Conservation (phyloP, 2,888 invertebrate genomes). For the Dolichomitus sp. region DNA sequence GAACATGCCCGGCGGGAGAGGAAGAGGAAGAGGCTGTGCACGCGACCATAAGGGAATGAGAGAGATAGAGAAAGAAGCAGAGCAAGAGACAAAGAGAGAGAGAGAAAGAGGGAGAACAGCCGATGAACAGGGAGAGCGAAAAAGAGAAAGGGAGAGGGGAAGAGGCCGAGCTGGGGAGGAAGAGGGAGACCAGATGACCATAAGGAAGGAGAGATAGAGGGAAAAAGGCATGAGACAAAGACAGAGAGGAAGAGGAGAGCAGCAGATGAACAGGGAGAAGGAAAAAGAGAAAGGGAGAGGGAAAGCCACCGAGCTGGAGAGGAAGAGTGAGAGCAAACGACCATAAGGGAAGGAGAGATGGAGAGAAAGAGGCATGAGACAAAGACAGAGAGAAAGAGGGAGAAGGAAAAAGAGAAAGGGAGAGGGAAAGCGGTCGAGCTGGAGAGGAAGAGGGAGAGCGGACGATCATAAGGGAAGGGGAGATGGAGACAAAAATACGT, state of each 20-base stretch:
- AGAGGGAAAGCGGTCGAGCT: too few relatives aligned
- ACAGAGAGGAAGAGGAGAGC: not conserved
- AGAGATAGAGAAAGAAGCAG: not conserved
- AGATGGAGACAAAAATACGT: not conserved
- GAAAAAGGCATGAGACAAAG: not conserved
- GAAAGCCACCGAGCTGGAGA: not conserved
- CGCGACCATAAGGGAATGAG: not conserved
- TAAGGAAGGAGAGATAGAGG: not conserved
- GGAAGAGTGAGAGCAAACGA: not conserved
- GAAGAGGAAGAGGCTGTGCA: too few relatives aligned
- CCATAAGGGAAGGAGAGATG: not conserved
- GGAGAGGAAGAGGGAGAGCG: too few relatives aligned
- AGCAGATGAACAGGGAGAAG: not conserved
- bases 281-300: not conserved
- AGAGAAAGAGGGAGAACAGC: not conserved
- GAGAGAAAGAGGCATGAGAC: slow-evolving; percentile 1
- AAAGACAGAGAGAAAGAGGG: too few relatives aligned
- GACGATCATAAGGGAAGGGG: not conserved
- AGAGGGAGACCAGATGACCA: not conserved
- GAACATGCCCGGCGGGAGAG: too few relatives aligned
- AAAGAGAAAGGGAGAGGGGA: not conserved
- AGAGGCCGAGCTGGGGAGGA: not conserved
- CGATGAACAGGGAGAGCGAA: not conserved
- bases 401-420: too few relatives aligned
- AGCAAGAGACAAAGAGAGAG: not conserved